These are phyloP conservation scores for Paraplagusia blochii DNA, from an alignment of 2,113 vertebrate species.

Conservation along the genomic window DNA sequence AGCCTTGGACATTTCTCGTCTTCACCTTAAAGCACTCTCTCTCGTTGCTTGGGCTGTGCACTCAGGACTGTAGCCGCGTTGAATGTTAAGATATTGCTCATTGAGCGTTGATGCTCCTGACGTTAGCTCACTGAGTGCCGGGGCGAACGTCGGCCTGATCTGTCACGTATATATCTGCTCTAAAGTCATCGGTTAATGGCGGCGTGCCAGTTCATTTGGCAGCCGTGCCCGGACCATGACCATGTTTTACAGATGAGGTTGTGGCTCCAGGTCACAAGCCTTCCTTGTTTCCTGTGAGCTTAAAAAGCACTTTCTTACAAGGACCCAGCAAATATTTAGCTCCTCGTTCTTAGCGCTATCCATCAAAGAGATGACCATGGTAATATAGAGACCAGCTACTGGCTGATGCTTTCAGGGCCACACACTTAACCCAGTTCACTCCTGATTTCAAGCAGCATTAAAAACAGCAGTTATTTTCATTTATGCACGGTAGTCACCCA, in stretches of 20 bases:
- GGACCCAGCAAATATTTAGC: no score
- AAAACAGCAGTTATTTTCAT: no score
- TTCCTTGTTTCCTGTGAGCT: background rate
- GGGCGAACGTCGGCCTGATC: background rate
- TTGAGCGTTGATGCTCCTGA: background rate
- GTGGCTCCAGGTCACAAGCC: background rate
- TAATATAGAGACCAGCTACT: no score
- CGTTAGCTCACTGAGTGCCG: background rate
- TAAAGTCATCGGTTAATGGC: background rate
- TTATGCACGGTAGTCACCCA: no score
- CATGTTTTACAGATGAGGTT: slow-evolving; percentile 3
- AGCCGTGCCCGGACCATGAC: background rate
- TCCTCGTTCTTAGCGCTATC: no score
- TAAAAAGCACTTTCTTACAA: no score
- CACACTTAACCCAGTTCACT: no score
- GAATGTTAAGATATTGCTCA: background rate
- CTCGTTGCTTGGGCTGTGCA: background rate
- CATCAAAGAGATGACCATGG: no score
- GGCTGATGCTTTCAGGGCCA: no score
- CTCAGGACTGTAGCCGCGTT: background rate
- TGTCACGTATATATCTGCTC: background rate
- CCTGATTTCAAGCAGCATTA: no score
- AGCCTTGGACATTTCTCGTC: background rate
- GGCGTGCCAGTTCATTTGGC: background rate
- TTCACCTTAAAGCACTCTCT: background rate